Evolutionary conservation across 2,888 invertebrate genomes (phyloP).

Genomic region (Morinoia aosen): DNA sequence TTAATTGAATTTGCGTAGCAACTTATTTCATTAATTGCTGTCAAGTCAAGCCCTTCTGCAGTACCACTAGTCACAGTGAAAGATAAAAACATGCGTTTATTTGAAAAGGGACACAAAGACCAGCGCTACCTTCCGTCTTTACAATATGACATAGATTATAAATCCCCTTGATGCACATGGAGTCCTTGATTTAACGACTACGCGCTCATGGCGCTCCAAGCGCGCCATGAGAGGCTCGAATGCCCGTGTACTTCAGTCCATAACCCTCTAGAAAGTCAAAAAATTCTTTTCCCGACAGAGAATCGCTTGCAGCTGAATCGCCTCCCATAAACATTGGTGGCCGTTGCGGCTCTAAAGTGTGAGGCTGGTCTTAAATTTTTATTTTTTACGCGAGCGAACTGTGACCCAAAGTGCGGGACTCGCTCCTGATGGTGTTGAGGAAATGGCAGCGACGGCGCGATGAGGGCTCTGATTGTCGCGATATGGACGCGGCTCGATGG

Average conservation of each 20-base stretch:
- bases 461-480: neutral
- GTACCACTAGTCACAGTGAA: neutral
- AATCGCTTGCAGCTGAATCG: neutral
- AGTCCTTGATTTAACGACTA: neutral
- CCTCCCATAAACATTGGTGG: neutral
- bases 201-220: no score
- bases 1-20: no score
- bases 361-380: conserved; percentile 9
- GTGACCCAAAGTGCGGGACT: neutral
- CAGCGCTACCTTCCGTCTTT: neutral
- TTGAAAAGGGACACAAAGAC: neutral
- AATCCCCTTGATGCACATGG: neutral
- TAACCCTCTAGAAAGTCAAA: neutral
- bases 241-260: neutral
- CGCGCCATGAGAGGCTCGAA: no score
- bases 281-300: neutral
- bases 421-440: neutral
- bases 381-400: neutral
- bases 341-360: neutral
- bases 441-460: neutral
- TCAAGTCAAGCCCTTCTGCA: no score
- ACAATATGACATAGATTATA: neutral
- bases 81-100: neutral
- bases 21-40: no score
- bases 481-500: neutral